Evolutionary conservation across 2,113 vertebrate genomes (phyloP), one percentile per base, ranked within the genome.

Genomic region (Zosterops borbonicus): DNA sequence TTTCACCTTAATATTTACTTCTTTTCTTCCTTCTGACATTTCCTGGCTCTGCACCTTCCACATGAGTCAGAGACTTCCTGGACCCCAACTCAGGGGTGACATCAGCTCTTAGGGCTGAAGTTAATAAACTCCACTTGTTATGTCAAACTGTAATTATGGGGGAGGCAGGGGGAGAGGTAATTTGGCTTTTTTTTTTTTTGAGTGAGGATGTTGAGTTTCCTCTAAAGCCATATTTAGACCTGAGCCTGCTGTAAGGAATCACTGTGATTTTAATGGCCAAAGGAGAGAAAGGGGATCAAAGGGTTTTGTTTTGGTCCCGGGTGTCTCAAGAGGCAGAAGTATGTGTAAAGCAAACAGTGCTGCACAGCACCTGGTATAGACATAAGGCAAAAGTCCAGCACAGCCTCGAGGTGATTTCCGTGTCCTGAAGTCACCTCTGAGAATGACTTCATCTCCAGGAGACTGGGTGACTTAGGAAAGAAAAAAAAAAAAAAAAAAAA

Each of bases 341-440:
- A 28, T 18, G 35, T 44, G 44, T 29, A 81, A 92, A 90, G 58
- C 10, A 87, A 92, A 87, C 62, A 53, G 11, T 78, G 50, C 67
- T 80, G 24, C 4, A 5, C 31, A 94, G 63, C 82, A 91, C 93
- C 95, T 93, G 90, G 15, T 83, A 56, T 7, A 92, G 62, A 82
- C 73, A 78, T 56, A 67, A 92, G 83, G 80, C 79, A 68, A 70
- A 94, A 90, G 49, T 88, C 88, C 93, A 90, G n/a, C 2, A 4
- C 19, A 56, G 44, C 68, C 83, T 44, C 0, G 6, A 95, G 90
- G 94, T 86, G 89, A 71, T 83, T 83, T 77, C 14, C 5, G 0
- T 87, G 95, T 95, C 94, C 95, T 63, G 47, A 94, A 89, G 47
- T 95, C 70, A 95, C 90, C 92, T 93, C 79, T 74, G 68, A 31